Base-by-base conservation (phyloP, 2,113 vertebrate species). In the Aspidoscelis tigris region DNA sequence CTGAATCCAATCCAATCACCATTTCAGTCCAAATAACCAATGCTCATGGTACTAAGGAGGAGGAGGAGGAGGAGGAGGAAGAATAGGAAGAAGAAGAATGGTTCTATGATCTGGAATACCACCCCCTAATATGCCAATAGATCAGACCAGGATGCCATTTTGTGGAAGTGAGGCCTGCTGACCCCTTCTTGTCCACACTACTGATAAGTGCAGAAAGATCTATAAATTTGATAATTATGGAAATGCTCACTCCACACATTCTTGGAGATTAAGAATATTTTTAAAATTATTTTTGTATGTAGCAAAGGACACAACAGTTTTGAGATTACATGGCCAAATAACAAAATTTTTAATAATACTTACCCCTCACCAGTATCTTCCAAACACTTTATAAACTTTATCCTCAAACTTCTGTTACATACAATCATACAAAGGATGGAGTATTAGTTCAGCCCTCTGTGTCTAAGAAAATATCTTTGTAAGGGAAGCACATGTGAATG, bases 401-500 rank as follows among this genome's bases (percentile, higher is more conserved):
- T 76, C 39, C n/a, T 3, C 50, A 16, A 18, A 65, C 53, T 6
- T 61, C 58, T 18, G 12, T 64, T 26, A 24, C 22, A 7, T 33
- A 1, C 61, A n/a, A 64, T 12, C 53, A 76, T 55, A 7, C 39
- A 5, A 50, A 53, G 7, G 47, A 39, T 10, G 33, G 18, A 21
- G 39, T 76, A 47, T 50, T 79, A 78, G 78, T 41, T 78, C 3
- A 61, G 66, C 44, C 5, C 24, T 55, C 16, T 24, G 39, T 65
- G 26, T 66, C 20, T 53, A 44, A 74, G 44, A 44, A 84, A 83
- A 76, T 55, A 53, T 24, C 61, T 78, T 64, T 78, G 69, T 22
- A 84, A 71, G 24, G 12, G 21, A 84, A 78, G 3, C 44, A 53
- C 69, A 82, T 75, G 81, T 65, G 71, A 66, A 74, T 39, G 41